A percentile compares a stretch with the other conserved stretches of the same genome.
Evolutionary conservation across 2,797 vertebrate genomes (phyloP).

Genomic region (Thalassophryne amazonica): DNA sequence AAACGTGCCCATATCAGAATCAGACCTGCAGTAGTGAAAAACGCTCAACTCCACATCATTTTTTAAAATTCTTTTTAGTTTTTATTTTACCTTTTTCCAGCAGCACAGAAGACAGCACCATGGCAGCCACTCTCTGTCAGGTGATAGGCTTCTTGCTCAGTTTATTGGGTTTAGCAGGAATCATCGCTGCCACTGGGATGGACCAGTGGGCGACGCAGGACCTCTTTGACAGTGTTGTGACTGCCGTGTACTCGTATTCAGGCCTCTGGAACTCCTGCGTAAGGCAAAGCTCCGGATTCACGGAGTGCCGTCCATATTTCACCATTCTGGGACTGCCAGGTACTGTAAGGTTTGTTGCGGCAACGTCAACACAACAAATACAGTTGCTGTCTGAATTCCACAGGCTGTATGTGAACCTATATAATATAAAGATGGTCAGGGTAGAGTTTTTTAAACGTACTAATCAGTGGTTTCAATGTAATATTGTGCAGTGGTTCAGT

Average conservation of each 20-base stretch:
- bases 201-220: conserved; percentile 90
- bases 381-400: too few species aligned
- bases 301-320: conserved; percentile 87
- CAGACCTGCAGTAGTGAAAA: conserved; percentile 16
- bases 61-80: background rate
- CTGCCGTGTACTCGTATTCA: conserved; percentile 83
- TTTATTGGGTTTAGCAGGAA: conserved; percentile 75
- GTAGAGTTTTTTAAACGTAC: too few species aligned
- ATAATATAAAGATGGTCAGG: too few species aligned
- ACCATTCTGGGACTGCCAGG: conserved; percentile 91
- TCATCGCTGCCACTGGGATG: conserved; percentile 83
- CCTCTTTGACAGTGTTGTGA: conserved; percentile 83
- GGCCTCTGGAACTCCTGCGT: conserved; percentile 89
- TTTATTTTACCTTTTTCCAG: background rate
- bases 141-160: conserved; percentile 85
- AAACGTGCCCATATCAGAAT: conserved; percentile 37
- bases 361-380: background rate
- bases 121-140: conserved; percentile 86
- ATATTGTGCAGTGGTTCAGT: too few species aligned
- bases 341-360: conserved; percentile 47
- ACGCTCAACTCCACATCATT: background rate
- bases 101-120: conserved; percentile 31
- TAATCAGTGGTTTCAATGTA: too few species aligned
- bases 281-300: conserved; percentile 86
- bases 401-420: too few species aligned